Evolutionary conservation across 2,888 invertebrate species (phyloP), one percentile per base, ranked within the genome.

Genomic region (Drosophila paramelanica): DNA sequence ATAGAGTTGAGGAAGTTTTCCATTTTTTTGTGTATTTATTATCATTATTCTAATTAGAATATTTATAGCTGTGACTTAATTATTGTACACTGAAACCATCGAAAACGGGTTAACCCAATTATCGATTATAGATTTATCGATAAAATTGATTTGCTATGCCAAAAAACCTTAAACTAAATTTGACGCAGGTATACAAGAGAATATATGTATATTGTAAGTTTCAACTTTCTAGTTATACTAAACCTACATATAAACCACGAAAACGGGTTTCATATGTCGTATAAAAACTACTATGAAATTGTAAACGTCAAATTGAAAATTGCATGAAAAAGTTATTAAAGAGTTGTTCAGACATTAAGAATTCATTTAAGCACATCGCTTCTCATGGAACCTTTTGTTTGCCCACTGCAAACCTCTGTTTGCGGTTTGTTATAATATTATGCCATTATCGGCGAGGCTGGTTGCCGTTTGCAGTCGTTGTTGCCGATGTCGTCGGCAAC

Each of bases 361-460:
- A 36, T 17, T 23, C 25, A 10, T 17, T 6, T 10, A 13, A 38
- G 20, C 31, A 8, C 14, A 66, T 55, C 56, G 73, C 62, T 73
- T 45, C 49, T 67, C 62, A 41, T 49, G 51, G 57, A 53, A 62
- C 73, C 73, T 69, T 68, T 75, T 14, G 41, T 20, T 17, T 55
- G 58, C 65, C 59, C 60, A 64, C 72, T 10, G 31, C 31, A 7
- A 7, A 7, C 27, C 27, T 27, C 62, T 70, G 55, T 84, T 58
- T 85, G 79, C 55, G 85, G 83, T 56, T 73, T 71, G 71, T 74
- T 72, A 73, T 77, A 77, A 84, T 73, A 79, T 45, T 55, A 36
- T 85, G 74, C 74, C 72, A 74, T 79, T 77, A 79, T 61, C 71
- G 73, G 65, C 67, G 67, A 75, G 75, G 73, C 73, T 73, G 77